Evolutionary conservation across 2,113 vertebrate genomes (phyloP), one percentile per base, ranked within the genome.

Genomic region (Vulpes vulpes): DNA sequence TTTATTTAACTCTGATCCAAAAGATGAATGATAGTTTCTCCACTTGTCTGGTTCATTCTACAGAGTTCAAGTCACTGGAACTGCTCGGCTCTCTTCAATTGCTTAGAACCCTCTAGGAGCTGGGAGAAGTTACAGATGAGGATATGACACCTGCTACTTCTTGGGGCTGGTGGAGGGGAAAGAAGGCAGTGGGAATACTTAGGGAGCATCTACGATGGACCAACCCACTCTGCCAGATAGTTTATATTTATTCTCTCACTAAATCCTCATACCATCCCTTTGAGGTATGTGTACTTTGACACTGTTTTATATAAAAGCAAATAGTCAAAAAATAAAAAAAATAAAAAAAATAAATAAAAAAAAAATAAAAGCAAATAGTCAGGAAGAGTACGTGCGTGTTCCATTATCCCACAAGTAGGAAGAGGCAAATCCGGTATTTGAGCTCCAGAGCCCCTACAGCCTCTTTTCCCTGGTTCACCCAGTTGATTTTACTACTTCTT

Each of bases 281-380:
- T 78, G 90, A 93, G 3, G 11, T 43, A 43, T 73, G 23, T 60
- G 23, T 81, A 7, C 60, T 82, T 76, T 67, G 79, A 87, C 19
- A 14, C 51, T 83, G 49, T 78, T 96, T 82, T 81, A 59, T n/a
- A 19, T 59, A 57, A 87, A 15, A 73, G 49, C 81, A 95, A 91
- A 93, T 3, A 87, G 55, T 91, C 93, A 38, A n/a, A n/a, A n/a
- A n/a, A n/a, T n/a, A n/a, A n/a, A n/a, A n/a, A n/a, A n/a, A n/a
- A n/a, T n/a, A n/a, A n/a, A n/a, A n/a, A n/a, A n/a, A n/a, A n/a
- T n/a, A n/a, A n/a, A n/a, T n/a, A n/a, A n/a, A n/a, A n/a, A n/a
- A n/a, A n/a, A n/a, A n/a, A 19, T 59, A 57, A 87, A 15, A 73
- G 49, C 81, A 95, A 91, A 93, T 3, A 87, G 55, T 91, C 93